Percentiles rank a stretch among this genome's conserved stretches.
Evolutionary conservation across 2,113 vertebrate species (phyloP).

Genomic region (Malurus alboscapulatus): DNA sequence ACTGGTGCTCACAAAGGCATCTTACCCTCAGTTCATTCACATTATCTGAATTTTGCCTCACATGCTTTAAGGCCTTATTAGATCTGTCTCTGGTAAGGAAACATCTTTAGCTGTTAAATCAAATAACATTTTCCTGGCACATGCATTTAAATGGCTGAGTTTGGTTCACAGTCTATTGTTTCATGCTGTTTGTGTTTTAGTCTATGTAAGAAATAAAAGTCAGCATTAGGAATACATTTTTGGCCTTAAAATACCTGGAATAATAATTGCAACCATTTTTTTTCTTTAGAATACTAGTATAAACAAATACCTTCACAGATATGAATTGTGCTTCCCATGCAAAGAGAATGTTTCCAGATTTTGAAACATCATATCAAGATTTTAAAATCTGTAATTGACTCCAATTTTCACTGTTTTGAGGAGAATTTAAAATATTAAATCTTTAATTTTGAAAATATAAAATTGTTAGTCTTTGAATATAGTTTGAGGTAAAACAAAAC

Average conservation of each 20-base stretch:
- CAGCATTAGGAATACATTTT: not conserved
- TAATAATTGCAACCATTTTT: not conserved
- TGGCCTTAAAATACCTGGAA: not conserved
- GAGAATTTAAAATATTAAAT: not conserved
- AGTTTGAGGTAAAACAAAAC: not conserved
- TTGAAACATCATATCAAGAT: not conserved
- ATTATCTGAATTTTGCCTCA: constrained; percentile 21
- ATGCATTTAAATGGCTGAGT: not conserved
- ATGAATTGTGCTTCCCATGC: not conserved
- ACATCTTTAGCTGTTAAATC: constrained; percentile 21
- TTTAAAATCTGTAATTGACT: not conserved
- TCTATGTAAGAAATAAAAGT: not conserved
- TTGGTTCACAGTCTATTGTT: not conserved
- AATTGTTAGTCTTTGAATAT: not conserved
- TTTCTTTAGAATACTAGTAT: not conserved
- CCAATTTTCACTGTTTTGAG: not conserved
- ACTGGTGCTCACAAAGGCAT: not conserved
- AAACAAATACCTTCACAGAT: not conserved
- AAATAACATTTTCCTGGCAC: not conserved
- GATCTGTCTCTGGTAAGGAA: constrained; percentile 5
- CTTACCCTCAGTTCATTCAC: not conserved
- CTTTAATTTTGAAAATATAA: not conserved
- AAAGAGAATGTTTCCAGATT: not conserved
- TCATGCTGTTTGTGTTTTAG: not conserved
- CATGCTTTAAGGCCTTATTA: constrained; percentile 15